Base-by-base conservation (phyloP, 2,797 vertebrate genomes). In the Cygnus olor region DNA sequence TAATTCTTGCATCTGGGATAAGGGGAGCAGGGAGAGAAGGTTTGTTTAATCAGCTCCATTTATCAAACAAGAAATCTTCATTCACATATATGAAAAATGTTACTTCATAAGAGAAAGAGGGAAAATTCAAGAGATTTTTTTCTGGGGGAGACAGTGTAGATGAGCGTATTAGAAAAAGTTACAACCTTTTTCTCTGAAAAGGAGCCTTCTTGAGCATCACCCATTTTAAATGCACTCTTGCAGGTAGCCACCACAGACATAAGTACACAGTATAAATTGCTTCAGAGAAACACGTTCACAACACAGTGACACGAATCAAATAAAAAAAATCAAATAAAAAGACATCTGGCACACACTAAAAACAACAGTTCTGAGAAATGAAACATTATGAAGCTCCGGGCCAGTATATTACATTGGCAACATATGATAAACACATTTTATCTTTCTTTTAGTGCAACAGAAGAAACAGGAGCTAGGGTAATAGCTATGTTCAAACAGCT, bases 281-380 rank as follows among this genome's bases (percentile, higher is more conserved):
- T 92, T 94, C 86, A 87, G 93, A 93, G 93, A 96, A 89, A 94
- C 81, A 87, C 65, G 0, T 90, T 84, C 94, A 96, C 88, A 92
- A 92, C 80, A 97, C 83, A 68, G 85, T 83, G 88, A 96, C 96
- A 94, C 89, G 83, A 96, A 94, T 68, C 51, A 90, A 95, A 83
- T 77, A 61, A 92, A 96, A 49, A 85, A 90, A 92, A 71, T 89
- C 44, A 86, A 96, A 91, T 61, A 93, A 94, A 93, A 95, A 90
- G 88, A 97, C 79, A 1, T 74, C 84, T 95, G 90, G 94, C 94
- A 95, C 95, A 96, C 80, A 92, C 92, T 87, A 89, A 97, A 97
- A 89, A 22, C 80, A 95, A 80, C 81, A 89, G 72, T 88, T 78
- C 72, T 94, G 60, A 56, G 56, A 92, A 95, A 74, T 57, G 22